phyloP scores from a whole-genome alignment of 2,888 invertebrate genomes.

The Antheraea assamensis region DNA sequence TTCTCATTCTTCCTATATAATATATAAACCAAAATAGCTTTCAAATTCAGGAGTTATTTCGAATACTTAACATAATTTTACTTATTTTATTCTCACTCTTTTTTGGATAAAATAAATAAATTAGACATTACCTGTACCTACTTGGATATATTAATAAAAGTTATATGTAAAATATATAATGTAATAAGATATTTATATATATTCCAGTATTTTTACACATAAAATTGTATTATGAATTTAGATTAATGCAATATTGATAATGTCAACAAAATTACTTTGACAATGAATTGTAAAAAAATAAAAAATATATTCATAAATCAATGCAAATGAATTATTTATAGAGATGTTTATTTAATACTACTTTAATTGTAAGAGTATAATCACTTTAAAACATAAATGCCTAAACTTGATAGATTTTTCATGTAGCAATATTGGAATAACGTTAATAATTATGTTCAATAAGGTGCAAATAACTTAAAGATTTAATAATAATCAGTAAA shows the following conservation, averaged over 20 bases:
- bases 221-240: too few relatives aligned
- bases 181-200: too few relatives aligned
- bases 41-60: too few relatives aligned
- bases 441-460: neutral
- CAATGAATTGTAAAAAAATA: neutral
- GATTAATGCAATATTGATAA: too few relatives aligned
- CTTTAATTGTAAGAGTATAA: neutral
- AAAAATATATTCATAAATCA: neutral
- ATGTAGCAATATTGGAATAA: neutral
- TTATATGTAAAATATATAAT: too few relatives aligned
- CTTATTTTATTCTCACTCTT: neutral
- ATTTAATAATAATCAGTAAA: neutral
- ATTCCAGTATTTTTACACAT: too few relatives aligned
- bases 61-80: neutral
- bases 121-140: too few relatives aligned
- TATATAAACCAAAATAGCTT: too few relatives aligned
- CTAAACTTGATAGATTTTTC: slow-evolving; percentile 5
- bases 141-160: too few relatives aligned
- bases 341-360: neutral
- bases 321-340: slow-evolving; percentile 2
- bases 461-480: neutral
- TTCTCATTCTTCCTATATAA: too few relatives aligned
- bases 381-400: neutral
- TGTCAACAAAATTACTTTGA: neutral
- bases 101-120: too few relatives aligned